phyloP scores from a whole-genome alignment of 2,888 invertebrate genomes.

The Cephus spinipes region DNA sequence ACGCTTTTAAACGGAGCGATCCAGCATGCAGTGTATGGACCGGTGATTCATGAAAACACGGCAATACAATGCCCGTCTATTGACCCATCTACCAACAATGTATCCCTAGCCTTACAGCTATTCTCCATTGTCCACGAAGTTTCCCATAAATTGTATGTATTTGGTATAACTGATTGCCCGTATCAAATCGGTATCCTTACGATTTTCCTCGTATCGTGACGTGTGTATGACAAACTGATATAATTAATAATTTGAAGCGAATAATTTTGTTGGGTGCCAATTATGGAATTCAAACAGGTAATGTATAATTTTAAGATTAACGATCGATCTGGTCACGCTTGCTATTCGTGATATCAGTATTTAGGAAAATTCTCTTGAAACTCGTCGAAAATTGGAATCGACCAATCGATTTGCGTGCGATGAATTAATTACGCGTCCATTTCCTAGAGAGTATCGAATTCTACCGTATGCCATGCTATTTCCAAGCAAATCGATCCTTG shows the following conservation, averaged over 20 bases:
- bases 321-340: too few species aligned
- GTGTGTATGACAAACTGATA: too few species aligned
- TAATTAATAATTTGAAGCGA: too few species aligned
- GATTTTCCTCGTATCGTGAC: too few species aligned
- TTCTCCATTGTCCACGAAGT: background rate
- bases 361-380: too few species aligned
- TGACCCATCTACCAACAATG: slow-evolving; percentile 15
- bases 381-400: too few species aligned
- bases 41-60: slow-evolving; percentile 20
- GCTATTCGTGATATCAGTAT: too few species aligned
- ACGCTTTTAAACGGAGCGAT: slow-evolving; percentile 15
- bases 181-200: background rate
- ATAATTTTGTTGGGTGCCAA: too few species aligned
- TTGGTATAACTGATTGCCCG: slow-evolving; percentile 4
- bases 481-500: slow-evolving; percentile 38
- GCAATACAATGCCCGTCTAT: slow-evolving; percentile 14
- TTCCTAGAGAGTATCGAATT: slow-evolving; percentile 43
- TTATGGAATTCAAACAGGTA: too few species aligned
- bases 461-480: slow-evolving; percentile 28
- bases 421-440: slow-evolving; percentile 51
- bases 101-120: background rate
- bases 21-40: slow-evolving; percentile 6
- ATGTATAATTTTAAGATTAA: too few species aligned
- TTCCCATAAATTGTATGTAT: slow-evolving; percentile 10
- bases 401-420: slow-evolving; percentile 42